A percentile compares a stretch with the other conserved stretches of the same genome.
Evolutionary conservation across 1,140 invertebrate genomes (phyloP).

Genomic region (Hypothenemus hampei): DNA sequence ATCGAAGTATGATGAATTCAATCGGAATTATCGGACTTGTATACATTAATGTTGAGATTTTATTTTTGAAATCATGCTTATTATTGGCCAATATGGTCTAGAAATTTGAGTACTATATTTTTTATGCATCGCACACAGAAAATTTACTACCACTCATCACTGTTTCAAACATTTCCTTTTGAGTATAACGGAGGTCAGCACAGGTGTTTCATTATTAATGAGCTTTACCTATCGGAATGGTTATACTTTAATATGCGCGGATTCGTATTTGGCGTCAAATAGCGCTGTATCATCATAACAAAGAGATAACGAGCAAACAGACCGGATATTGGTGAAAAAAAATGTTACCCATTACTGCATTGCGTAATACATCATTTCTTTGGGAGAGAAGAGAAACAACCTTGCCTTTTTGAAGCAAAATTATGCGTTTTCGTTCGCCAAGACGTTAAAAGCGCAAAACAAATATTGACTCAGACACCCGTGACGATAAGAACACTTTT

Average conservation of each 20-base stretch:
- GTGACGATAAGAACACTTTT: constrained; percentile 9
- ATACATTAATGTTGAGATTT: too few relatives aligned
- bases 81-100: too few relatives aligned
- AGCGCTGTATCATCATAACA: background rate
- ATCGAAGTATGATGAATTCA: too few relatives aligned
- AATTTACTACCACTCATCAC: constrained; percentile 6
- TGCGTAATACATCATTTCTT: too few relatives aligned
- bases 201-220: constrained; percentile 12
- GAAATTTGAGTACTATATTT: too few relatives aligned
- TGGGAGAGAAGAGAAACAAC: too few relatives aligned
- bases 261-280: constrained; percentile 1
- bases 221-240: background rate
- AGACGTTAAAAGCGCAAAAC: constrained; percentile 12
- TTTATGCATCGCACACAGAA: constrained; percentile 3
- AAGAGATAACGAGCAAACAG: too few relatives aligned
- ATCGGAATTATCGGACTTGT: too few relatives aligned
- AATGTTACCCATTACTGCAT: too few relatives aligned
- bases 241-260: background rate
- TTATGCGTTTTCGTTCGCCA: background rate
- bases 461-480: constrained; percentile 23
- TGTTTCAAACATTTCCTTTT: constrained; percentile 5
- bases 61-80: too few relatives aligned
- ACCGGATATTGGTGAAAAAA: too few relatives aligned
- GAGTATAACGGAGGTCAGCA: constrained; percentile 9
- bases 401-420: too few relatives aligned